Base-by-base conservation (phyloP, 2,888 invertebrate species). In the Lithophane leautieri region DNA sequence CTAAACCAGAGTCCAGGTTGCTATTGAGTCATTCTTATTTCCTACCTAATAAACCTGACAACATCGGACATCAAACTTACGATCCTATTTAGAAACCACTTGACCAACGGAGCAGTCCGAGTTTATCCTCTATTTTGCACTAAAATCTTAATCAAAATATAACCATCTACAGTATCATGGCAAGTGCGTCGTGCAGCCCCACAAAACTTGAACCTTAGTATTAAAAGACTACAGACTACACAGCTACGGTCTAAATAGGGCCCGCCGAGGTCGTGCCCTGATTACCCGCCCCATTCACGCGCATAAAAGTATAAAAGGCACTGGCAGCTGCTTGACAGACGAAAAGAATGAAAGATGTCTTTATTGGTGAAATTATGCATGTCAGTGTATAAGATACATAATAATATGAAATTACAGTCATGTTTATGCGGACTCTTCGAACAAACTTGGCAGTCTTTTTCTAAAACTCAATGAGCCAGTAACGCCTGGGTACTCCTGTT, bases 191-290 rank as follows among this genome's bases (percentile, higher is more conserved):
- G 56, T 16, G 63, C 44, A 12, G 47, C 42, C 6, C 56, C 58
- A 66, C 69, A 28, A 28, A 65, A 52, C 61, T 60, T 77, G 74
- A 85, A 82, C 79, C 79, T 74, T 79, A 85, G 74, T 72, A 82
- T 79, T 79, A 56, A 19, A 40, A 34, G 61, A 34, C 34, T 25
- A 19, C 47, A 34, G 61, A 34, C 34, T 25, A 28, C 22, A 58
- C 65, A 34, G 73, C 71, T 14, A 34, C 63, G 63, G 54, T 47
- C 69, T 56, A 52, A 56, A 28, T 19, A 54, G 50, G 22, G 62
- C 62, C 56, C 54, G 67, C 42, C 63, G 66, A 76, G 84, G 85
- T 68, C 85, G 71, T 50, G 77, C 44, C 82, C 85, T 82, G 77
- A 71, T 79, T 82, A 75, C 69, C 76, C 60, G 60, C 61, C 11